These are phyloP conservation scores for Pseudomyrmex cubaensis DNA, from an alignment of 1,140 invertebrate species.

Conservation along the genomic window DNA sequence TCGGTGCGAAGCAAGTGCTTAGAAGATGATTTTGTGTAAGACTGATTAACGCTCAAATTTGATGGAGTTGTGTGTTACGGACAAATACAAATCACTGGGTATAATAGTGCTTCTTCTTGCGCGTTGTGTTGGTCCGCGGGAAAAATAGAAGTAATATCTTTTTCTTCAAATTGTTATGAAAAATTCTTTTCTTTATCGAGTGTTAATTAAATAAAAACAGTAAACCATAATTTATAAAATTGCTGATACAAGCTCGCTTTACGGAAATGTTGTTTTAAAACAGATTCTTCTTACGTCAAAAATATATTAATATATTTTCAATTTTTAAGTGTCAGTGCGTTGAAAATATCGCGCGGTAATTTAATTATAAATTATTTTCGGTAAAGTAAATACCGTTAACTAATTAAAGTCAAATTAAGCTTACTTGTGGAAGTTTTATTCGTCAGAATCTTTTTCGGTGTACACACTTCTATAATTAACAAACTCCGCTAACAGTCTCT, in stretches of 20 bases:
- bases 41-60: slow-evolving; percentile 31
- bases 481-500: slow-evolving; percentile 9
- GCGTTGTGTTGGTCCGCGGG: not conserved
- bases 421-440: slow-evolving; percentile 17
- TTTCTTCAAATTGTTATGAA: not conserved
- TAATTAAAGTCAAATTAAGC: slow-evolving; percentile 49
- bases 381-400: not conserved
- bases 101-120: not conserved
- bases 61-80: not conserved
- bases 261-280: slow-evolving; percentile 2
- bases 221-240: too few species aligned
- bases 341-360: not conserved
- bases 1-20: not conserved
- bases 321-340: not conserved
- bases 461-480: slow-evolving; percentile 39
- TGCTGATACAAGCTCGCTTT: not conserved
- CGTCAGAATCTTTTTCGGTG: slow-evolving; percentile 23
- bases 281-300: not conserved
- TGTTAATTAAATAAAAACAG: not conserved
- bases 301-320: not conserved
- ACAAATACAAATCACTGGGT: slow-evolving; percentile 13
- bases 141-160: slow-evolving; percentile 1
- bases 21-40: slow-evolving; percentile 1
- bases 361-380: slow-evolving; percentile 5
- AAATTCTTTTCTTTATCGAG: not conserved